phyloP scores from a whole-genome alignment of 1,140 invertebrate species.

The Luehdorfia chinensis region DNA sequence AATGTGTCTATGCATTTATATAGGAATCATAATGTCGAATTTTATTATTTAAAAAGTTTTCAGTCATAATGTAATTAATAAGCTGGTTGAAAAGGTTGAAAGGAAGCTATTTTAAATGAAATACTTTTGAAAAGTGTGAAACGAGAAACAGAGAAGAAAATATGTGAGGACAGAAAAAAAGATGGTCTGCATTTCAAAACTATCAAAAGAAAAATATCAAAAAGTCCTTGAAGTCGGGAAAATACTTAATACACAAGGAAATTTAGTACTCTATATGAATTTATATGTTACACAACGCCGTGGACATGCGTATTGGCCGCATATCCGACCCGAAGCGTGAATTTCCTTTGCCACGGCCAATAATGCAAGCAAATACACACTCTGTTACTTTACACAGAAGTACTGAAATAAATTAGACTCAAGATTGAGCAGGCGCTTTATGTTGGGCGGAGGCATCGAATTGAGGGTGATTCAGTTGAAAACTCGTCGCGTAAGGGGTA shows the following conservation, averaged over 20 bases:
- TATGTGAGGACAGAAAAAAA: no score
- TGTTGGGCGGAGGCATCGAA: constrained; percentile 73
- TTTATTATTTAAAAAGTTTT: no score
- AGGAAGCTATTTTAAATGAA: no score
- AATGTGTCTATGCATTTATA: no score
- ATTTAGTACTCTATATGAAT: constrained; percentile 66
- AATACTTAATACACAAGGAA: constrained; percentile 70
- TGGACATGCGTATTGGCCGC: constrained; percentile 76
- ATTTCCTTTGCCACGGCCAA: constrained; percentile 58
- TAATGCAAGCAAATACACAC: constrained; percentile 32
- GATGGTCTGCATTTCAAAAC: no score
- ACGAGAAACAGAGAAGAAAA: no score
- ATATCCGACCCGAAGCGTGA: constrained; percentile 64
- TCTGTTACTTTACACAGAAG: constrained; percentile 28
- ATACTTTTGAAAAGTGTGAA: no score
- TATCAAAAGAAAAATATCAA: constrained; percentile 56
- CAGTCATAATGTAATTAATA: no score
- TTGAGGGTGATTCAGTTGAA: constrained; percentile 71
- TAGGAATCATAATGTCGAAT: no score
- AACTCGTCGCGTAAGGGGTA: constrained; percentile 60
- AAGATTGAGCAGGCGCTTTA: constrained; percentile 64
- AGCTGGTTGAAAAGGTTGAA: no score
- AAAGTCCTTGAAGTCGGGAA: constrained; percentile 72
- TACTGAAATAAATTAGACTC: constrained; percentile 27
- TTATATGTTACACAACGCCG: constrained; percentile 65